A percentile compares a stretch with the other conserved stretches of the same genome.
Conservation (phyloP, 2,888 invertebrate species). For the Elmis aenea region DNA sequence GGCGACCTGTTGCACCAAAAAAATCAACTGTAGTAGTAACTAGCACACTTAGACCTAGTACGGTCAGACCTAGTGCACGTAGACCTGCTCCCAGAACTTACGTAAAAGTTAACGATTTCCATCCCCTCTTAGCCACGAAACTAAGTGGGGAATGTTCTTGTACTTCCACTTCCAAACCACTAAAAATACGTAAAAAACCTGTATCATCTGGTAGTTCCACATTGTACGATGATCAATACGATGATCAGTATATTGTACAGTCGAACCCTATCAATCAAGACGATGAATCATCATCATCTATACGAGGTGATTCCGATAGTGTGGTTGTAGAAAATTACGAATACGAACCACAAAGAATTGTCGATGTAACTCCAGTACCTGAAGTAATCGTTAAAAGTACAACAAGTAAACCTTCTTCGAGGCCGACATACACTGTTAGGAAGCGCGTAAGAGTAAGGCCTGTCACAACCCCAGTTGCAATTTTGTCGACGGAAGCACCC, state of each 20-base stretch:
- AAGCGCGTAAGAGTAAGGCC: conserved; percentile 25
- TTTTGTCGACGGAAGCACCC: conserved; percentile 12
- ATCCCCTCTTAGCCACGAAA: conserved; percentile 65
- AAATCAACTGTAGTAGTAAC: too few species aligned
- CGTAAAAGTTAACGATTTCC: conserved; percentile 66
- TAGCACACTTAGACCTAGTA: too few species aligned
- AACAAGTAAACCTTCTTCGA: conserved; percentile 14
- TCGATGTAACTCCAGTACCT: conserved; percentile 33
- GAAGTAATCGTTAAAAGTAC: conserved; percentile 17
- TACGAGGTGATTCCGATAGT: conserved; percentile 6
- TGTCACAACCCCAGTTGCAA: conserved; percentile 9
- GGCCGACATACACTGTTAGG: conserved; percentile 5
- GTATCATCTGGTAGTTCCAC: conserved; percentile 1
- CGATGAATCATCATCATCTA: background rate
- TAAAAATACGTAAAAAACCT: conserved; percentile 48
- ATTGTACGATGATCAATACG: conserved; percentile 29
- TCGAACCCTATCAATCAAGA: conserved; percentile 3
- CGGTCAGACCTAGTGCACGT: too few species aligned
- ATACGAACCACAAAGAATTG: conserved; percentile 31
- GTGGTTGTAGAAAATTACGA: conserved; percentile 31
- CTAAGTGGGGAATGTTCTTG: conserved; percentile 71
- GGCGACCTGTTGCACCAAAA: too few species aligned
- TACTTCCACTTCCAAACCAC: conserved; percentile 49
- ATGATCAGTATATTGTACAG: conserved; percentile 17
- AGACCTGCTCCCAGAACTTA: conserved; percentile 53